A percentile compares a stretch with the other conserved stretches of the same genome.
Evolutionary conservation across 1,140 invertebrate genomes (phyloP).

Genomic region (Parapsyche elsis): DNA sequence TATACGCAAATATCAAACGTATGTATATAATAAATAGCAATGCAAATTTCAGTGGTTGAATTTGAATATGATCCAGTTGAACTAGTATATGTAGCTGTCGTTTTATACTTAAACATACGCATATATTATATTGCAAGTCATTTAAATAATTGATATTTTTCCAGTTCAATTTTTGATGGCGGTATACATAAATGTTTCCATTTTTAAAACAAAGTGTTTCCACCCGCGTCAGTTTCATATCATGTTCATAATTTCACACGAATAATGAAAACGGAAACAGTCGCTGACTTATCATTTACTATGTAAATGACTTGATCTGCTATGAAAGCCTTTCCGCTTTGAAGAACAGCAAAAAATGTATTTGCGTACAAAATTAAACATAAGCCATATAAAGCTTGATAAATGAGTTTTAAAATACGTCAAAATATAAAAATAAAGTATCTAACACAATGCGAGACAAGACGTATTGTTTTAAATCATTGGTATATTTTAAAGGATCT

Average conservation of each 20-base stretch:
- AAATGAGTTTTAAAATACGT: neutral
- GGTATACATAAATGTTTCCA: neutral
- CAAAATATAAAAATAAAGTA: neutral
- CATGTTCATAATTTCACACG: slow-evolving; percentile 36
- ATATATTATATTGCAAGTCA: no score
- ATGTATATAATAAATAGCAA: neutral
- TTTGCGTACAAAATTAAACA: slow-evolving; percentile 22
- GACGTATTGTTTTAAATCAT: no score
- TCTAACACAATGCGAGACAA: no score
- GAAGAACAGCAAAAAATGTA: neutral
- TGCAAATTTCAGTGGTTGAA: no score
- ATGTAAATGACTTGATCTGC: slow-evolving; percentile 39
- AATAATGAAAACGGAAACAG: slow-evolving; percentile 40
- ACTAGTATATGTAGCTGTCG: no score
- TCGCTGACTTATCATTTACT: slow-evolving; percentile 42
- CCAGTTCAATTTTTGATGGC: no score
- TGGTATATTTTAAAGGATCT: no score
- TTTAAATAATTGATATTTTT: no score
- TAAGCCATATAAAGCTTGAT: slow-evolving; percentile 4
- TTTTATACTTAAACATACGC: no score
- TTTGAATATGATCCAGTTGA: no score
- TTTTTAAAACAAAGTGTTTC: neutral
- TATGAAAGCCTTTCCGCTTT: slow-evolving; percentile 3
- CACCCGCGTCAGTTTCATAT: neutral
- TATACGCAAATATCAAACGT: neutral